A percentile compares a stretch with the other conserved stretches of the same genome.
phyloP scores from a whole-genome alignment of 1,140 invertebrate genomes.

The Solenopsis fugax region DNA sequence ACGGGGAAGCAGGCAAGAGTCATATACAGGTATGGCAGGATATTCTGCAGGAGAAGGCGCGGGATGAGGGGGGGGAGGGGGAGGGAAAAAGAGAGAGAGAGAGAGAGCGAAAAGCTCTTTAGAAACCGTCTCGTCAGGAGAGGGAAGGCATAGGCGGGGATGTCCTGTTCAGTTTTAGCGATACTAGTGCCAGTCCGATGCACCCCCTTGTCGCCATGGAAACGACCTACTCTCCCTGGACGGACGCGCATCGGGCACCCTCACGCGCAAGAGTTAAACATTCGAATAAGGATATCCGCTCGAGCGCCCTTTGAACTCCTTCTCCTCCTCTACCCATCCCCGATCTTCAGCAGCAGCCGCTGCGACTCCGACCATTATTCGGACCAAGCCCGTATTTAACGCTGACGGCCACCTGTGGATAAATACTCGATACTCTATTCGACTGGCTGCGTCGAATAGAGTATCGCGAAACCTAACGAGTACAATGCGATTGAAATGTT shows the following conservation, averaged over 20 bases:
- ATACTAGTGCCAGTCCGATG: conserved; percentile 83
- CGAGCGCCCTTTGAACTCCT: conserved; percentile 57
- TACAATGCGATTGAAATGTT: background rate
- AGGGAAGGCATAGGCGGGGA: conserved; percentile 61
- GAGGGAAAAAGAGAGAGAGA: background rate
- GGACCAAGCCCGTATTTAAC: conserved; percentile 23
- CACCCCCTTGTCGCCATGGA: conserved; percentile 83
- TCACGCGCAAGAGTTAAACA: conserved; percentile 78
- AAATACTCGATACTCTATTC: conserved; percentile 11
- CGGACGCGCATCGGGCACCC: conserved; percentile 80
- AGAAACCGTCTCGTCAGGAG: conserved; percentile 59
- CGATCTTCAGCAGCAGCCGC: background rate
- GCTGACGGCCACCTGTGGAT: conserved; percentile 7
- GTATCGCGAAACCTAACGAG: background rate
- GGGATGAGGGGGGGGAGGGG: conserved; percentile 17
- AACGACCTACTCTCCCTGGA: conserved; percentile 86
- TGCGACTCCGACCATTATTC: background rate
- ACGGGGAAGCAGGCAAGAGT: background rate
- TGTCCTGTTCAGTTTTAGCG: conserved; percentile 79
- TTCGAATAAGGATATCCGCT: conserved; percentile 79
- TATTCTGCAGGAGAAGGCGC: conserved; percentile 72
- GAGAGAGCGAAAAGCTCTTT: conserved; percentile 50
- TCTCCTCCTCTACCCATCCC: no score
- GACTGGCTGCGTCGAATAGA: background rate
- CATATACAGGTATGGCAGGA: conserved; percentile 70